A percentile compares a stretch with the other conserved stretches of the same genome.
These are phyloP conservation scores for Hemistola chrysoprasaria DNA, from an alignment of 2,888 invertebrate species.

Conservation along the genomic window DNA sequence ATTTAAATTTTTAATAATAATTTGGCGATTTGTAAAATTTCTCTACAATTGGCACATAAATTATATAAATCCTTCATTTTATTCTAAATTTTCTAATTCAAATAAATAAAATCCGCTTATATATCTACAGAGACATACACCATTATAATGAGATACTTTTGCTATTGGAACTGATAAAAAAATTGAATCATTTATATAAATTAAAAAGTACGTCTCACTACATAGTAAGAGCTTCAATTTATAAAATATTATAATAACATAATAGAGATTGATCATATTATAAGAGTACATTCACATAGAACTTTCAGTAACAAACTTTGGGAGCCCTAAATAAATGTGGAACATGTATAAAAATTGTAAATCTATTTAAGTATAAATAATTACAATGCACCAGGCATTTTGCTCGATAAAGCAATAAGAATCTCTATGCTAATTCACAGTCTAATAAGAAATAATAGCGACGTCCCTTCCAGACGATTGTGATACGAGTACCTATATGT, in stretches of 20 bases:
- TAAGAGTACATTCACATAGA: constrained; percentile 26
- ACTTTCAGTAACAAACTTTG: constrained; percentile 37
- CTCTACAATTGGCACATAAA: constrained; percentile 67
- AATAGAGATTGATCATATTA: constrained; percentile 19
- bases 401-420: constrained; percentile 50
- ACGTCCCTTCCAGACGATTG: constrained; percentile 51
- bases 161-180: constrained; percentile 30
- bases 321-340: constrained; percentile 51
- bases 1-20: constrained; percentile 29
- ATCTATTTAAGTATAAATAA: constrained; percentile 50
- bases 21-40: constrained; percentile 39
- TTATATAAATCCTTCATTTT: constrained; percentile 34
- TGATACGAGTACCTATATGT: constrained; percentile 57
- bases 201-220: constrained; percentile 63
- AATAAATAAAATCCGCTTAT: constrained; percentile 33
- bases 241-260: constrained; percentile 35
- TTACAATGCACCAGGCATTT: constrained; percentile 67
- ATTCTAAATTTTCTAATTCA: constrained; percentile 47
- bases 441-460: constrained; percentile 59
- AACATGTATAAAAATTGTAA: constrained; percentile 62
- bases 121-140: constrained; percentile 27
- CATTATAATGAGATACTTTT: constrained; percentile 31
- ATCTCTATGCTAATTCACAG: constrained; percentile 62
- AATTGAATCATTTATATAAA: constrained; percentile 43
- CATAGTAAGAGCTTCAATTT: constrained; percentile 55